These are phyloP conservation scores for Sebastes goodei DNA, from an alignment of 2,797 vertebrate species.

Conservation along the genomic window DNA sequence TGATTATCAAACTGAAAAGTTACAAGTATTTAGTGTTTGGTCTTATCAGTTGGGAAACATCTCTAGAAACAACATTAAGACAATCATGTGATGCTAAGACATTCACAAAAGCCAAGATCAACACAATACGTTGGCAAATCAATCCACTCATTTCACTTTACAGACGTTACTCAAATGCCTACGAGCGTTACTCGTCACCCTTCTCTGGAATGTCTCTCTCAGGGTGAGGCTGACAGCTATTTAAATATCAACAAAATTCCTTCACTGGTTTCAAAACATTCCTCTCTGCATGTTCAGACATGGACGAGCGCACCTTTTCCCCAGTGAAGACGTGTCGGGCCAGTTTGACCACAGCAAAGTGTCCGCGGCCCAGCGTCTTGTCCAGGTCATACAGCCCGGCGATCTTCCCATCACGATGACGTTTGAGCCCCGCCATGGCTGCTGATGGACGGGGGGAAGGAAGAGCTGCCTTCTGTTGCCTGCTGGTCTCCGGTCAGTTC, in stretches of 20 bases:
- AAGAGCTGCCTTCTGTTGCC: constrained; percentile 37
- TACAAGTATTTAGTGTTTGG: neutral
- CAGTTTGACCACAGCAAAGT: constrained; percentile 98
- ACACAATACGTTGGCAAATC: neutral
- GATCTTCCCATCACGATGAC: constrained; percentile 96
- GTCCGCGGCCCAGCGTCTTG: constrained; percentile 97
- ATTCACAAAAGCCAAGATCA: neutral
- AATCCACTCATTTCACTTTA: neutral
- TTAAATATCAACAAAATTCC: neutral
- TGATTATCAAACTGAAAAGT: neutral
- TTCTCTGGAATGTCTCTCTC: neutral
- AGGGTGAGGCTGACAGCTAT: neutral
- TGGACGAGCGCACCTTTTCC: constrained; percentile 84
- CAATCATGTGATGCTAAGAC: neutral
- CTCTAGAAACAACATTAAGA: neutral
- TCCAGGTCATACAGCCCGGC: constrained; percentile 98
- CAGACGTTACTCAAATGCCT: neutral
- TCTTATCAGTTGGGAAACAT: neutral
- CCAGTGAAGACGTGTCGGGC: constrained; percentile 98
- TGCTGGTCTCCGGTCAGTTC: constrained; percentile 52
- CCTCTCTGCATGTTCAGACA: neutral
- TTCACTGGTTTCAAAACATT: neutral
- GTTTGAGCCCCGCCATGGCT: constrained; percentile 95
- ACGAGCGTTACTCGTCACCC: neutral
- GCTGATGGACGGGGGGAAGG: constrained; percentile 12